These are phyloP conservation scores for Xanthorhoe designata DNA, from an alignment of 2,888 invertebrate genomes.

Conservation along the genomic window DNA sequence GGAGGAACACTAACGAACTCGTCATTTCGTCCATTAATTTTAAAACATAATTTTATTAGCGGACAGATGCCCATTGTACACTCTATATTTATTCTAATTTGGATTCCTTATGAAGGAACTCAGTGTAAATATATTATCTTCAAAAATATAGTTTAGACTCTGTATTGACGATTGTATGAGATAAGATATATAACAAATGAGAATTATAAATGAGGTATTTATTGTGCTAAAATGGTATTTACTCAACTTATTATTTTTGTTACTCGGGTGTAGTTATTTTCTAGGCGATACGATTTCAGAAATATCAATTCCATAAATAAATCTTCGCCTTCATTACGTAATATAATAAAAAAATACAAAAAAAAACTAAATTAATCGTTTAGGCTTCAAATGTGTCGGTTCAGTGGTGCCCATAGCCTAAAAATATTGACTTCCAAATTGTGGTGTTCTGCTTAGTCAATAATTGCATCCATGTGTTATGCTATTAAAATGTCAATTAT, in stretches of 20 bases:
- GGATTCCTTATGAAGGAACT: constrained; percentile 78
- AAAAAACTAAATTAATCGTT: constrained; percentile 1
- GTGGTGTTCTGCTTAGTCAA: constrained; percentile 46
- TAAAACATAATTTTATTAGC: constrained; percentile 81
- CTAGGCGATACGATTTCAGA: constrained; percentile 47
- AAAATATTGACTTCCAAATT: constrained; percentile 9
- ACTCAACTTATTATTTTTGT: constrained; percentile 59
- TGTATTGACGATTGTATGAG: constrained; percentile 65
- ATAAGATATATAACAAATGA: constrained; percentile 72
- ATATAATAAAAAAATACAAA: constrained; percentile 7
- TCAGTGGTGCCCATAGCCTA: constrained; percentile 16
- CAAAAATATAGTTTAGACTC: constrained; percentile 74
- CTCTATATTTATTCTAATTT: constrained; percentile 72
- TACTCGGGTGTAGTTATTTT: constrained; percentile 61
- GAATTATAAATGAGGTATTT: constrained; percentile 75
- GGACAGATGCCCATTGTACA: constrained; percentile 78
- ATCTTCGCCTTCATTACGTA: constrained; percentile 27
- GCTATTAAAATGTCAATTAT: constrained; percentile 73
- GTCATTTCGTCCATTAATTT: constrained; percentile 85
- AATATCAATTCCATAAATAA: constrained; percentile 31
- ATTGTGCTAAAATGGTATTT: constrained; percentile 66
- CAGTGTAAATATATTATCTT: constrained; percentile 79
- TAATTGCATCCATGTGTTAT: constrained; percentile 57
- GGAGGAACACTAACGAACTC: constrained; percentile 84
- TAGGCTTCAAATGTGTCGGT: constrained; percentile 9